A percentile compares a stretch with the other conserved stretches of the same genome.
Evolutionary conservation across 1,140 invertebrate genomes (phyloP).

Genomic region (Theocolax elegans): DNA sequence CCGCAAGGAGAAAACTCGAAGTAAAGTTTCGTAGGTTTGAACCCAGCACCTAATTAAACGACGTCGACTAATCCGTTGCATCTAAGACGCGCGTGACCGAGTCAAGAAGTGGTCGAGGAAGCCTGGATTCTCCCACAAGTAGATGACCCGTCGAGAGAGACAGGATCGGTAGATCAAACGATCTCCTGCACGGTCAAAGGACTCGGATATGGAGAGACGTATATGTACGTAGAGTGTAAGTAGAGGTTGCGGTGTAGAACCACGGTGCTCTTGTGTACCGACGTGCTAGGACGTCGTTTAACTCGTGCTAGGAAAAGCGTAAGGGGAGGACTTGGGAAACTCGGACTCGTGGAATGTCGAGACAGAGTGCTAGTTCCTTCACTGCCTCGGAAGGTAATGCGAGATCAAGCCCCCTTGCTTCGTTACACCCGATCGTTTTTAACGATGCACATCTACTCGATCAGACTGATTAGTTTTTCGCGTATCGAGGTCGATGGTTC

Average conservation of each 20-base stretch:
- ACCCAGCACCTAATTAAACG: conserved; percentile 16
- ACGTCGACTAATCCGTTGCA: too few relatives aligned
- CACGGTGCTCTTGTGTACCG: too few relatives aligned
- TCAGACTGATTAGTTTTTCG: too few relatives aligned
- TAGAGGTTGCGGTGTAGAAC: background rate
- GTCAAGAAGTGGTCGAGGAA: conserved; percentile 3
- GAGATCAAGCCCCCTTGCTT: background rate
- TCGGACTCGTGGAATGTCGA: background rate
- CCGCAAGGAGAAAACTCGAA: background rate
- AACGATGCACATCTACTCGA: background rate
- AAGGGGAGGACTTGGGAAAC: conserved; percentile 1
- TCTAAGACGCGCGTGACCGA: background rate
- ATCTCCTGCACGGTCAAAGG: conserved; percentile 6
- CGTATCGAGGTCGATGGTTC: too few relatives aligned
- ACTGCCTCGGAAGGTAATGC: background rate
- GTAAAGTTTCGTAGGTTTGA: background rate
- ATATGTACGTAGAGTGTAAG: background rate
- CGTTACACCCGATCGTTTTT: background rate
- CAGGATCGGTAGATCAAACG: conserved; percentile 20
- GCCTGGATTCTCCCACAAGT: background rate
- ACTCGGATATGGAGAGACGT: background rate
- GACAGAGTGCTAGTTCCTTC: background rate
- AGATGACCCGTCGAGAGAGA: background rate
- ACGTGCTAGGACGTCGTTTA: conserved; percentile 15
- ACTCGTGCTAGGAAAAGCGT: background rate